Evolutionary conservation across 2,888 invertebrate species (phyloP).

Genomic region (Andrena fulva): DNA sequence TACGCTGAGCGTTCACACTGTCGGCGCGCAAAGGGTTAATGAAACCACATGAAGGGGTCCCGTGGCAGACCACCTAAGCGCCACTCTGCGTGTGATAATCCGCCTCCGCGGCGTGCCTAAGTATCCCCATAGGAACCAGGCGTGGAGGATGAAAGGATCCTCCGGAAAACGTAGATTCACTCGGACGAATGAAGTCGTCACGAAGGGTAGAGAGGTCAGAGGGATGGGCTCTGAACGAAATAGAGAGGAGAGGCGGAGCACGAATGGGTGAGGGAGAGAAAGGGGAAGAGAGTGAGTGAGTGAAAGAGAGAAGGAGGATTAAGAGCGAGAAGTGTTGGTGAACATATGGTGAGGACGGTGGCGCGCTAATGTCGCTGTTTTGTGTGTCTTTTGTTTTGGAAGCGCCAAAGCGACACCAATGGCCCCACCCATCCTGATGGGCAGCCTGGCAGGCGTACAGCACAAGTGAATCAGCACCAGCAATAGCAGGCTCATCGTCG

Average conservation of each 20-base stretch:
- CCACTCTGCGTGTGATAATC: too few relatives aligned
- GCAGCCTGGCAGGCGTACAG: conserved; percentile 79
- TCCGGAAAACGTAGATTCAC: neutral
- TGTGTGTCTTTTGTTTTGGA: conserved; percentile 82
- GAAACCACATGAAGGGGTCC: too few relatives aligned
- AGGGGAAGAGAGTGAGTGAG: conserved; percentile 25
- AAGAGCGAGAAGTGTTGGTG: conserved; percentile 17
- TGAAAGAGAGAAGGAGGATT: conserved; percentile 14
- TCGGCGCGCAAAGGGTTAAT: too few relatives aligned
- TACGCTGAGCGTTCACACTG: too few relatives aligned
- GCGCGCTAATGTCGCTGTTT: conserved; percentile 81
- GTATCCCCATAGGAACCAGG: too few relatives aligned
- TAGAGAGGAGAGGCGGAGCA: neutral
- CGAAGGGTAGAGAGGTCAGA: neutral
- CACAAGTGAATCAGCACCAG: conserved; percentile 75
- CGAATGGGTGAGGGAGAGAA: conserved; percentile 24
- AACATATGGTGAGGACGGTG: conserved; percentile 58
- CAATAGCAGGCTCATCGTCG: conserved; percentile 51
- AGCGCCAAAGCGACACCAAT: conserved; percentile 81
- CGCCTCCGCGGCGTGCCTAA: too few relatives aligned
- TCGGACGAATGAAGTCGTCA: too few relatives aligned
- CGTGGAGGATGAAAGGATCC: neutral
- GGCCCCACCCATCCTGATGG: conserved; percentile 76
- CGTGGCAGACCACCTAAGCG: too few relatives aligned
- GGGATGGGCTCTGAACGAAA: conserved; percentile 2